phyloP scores from a whole-genome alignment of 2,113 vertebrate species.

The Sphaerodactylus townsendi region DNA sequence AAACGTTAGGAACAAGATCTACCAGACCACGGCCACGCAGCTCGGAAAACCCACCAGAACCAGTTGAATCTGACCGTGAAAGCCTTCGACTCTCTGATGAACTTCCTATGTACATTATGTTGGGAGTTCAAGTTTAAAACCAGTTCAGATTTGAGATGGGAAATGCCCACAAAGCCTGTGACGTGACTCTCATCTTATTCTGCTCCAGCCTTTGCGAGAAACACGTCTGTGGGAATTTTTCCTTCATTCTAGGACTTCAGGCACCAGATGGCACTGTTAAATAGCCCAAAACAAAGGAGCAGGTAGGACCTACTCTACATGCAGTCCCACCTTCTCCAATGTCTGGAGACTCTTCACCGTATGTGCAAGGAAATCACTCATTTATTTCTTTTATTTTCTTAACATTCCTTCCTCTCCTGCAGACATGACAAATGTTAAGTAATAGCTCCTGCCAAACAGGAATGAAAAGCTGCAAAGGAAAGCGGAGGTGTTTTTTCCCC shows the following conservation, averaged over 20 bases:
- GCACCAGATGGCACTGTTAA: constrained; percentile 72
- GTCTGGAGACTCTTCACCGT: neutral
- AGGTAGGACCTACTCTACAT: neutral
- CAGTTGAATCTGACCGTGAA: too few relatives aligned
- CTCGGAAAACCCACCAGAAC: too few relatives aligned
- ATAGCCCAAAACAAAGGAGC: neutral
- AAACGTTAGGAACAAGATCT: too few relatives aligned
- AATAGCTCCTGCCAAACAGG: constrained; percentile 2
- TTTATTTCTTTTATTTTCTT: constrained; percentile 15
- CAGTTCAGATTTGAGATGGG: neutral
- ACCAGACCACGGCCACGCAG: too few relatives aligned
- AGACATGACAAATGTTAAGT: constrained; percentile 37
- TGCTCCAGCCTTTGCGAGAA: neutral
- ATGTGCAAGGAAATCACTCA: neutral
- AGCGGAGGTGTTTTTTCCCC: neutral
- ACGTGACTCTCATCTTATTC: neutral
- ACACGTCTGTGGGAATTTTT: constrained; percentile 57
- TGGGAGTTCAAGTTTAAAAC: neutral
- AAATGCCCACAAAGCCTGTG: neutral
- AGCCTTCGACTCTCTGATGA: neutral
- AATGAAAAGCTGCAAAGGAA: neutral
- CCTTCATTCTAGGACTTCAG: accelerated
- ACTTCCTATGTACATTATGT: neutral
- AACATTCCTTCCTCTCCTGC: neutral
- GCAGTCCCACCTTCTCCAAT: neutral